Conservation (phyloP, 2,888 invertebrate genomes). For the Lasioglossum morio region DNA sequence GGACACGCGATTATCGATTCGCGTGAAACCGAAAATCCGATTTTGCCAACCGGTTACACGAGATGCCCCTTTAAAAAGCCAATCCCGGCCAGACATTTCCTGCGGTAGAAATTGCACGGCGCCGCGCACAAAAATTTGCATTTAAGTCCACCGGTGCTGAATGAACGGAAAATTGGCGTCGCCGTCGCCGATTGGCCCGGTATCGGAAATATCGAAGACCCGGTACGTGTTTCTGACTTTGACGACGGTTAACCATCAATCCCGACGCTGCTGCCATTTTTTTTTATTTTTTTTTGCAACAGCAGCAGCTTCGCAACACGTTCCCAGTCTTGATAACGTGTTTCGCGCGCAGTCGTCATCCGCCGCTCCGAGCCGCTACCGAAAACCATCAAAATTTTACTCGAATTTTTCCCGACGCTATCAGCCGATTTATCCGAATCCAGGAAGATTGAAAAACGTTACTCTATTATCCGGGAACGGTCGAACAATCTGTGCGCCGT, state of each 20-base stretch:
- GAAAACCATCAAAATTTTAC: background rate
- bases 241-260: constrained; percentile 45
- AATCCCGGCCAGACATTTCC: constrained; percentile 40
- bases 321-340: background rate
- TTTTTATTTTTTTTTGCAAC: too few species aligned
- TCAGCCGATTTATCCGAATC: background rate
- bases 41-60: background rate
- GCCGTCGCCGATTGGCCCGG: constrained; percentile 8
- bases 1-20: background rate
- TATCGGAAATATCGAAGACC: constrained; percentile 31
- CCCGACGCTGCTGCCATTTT: background rate
- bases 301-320: background rate
- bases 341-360: constrained; percentile 12
- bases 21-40: background rate
- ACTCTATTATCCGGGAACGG: background rate
- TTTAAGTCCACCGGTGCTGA: constrained; percentile 38
- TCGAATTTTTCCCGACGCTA: background rate
- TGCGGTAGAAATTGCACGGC: constrained; percentile 27
- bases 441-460: constrained; percentile 2
- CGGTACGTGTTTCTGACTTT: constrained; percentile 43
- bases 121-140: constrained; percentile 18
- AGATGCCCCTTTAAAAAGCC: constrained; percentile 27
- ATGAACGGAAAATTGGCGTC: constrained; percentile 42
- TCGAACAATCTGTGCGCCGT: constrained; percentile 1
- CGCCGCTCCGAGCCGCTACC: background rate